Percentiles rank a stretch among this genome's conserved stretches.
phyloP scores from a whole-genome alignment of 2,797 vertebrate genomes.

The Pelobates cultripes region DNA sequence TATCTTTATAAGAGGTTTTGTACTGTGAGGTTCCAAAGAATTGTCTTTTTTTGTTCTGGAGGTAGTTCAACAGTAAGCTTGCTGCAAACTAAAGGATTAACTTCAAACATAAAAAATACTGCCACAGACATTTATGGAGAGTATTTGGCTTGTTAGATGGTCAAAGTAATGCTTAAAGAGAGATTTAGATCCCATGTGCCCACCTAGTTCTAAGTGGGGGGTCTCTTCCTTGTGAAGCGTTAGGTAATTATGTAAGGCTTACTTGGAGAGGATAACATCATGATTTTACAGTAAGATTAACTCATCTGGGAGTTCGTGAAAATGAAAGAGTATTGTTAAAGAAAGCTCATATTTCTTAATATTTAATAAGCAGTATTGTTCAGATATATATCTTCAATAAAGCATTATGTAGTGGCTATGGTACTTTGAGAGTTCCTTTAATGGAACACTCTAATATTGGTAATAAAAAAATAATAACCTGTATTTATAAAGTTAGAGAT shows the following conservation, averaged over 20 bases:
- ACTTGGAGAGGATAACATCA: not conserved
- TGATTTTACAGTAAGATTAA: not conserved
- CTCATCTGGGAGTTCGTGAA: too few relatives aligned
- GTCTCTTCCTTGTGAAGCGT: conserved; percentile 8
- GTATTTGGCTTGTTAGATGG: conserved; percentile 26
- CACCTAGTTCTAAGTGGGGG: conserved; percentile 29
- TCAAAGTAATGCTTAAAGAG: conserved; percentile 15
- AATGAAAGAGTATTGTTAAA: too few relatives aligned
- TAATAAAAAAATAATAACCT: too few relatives aligned
- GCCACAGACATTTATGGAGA: conserved; percentile 41
- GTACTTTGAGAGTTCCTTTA: too few relatives aligned
- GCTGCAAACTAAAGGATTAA: conserved; percentile 43
- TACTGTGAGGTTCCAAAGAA: conserved; percentile 28
- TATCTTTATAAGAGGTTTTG: not conserved
- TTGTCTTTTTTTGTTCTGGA: conserved; percentile 41
- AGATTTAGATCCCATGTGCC: conserved; percentile 7
- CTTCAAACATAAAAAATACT: conserved; percentile 48
- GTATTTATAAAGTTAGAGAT: too few relatives aligned
- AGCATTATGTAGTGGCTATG: too few relatives aligned
- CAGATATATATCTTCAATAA: too few relatives aligned
- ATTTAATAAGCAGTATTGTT: too few relatives aligned
- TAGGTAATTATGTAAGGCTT: conserved; percentile 20
- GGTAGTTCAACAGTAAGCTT: conserved; percentile 38
- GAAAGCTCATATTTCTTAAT: too few relatives aligned
- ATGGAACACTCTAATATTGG: too few relatives aligned